Conservation (phyloP, 2,888 invertebrate species). For the Rhingia campestris region DNA sequence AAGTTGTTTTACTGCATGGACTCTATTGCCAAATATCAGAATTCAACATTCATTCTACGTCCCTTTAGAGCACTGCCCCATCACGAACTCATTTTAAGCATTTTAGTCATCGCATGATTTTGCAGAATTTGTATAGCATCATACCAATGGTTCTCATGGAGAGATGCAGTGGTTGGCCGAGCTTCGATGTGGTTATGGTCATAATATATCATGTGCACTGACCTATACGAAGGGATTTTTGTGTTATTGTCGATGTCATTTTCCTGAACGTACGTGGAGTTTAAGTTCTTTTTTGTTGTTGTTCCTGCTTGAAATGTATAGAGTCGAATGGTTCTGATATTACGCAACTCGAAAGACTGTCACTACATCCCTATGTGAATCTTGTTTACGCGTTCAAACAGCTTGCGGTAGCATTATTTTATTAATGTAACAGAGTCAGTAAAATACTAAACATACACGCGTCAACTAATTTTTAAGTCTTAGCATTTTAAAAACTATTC, state of each 20-base stretch:
- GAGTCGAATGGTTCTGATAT: too few relatives aligned
- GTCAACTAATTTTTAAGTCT: too few relatives aligned
- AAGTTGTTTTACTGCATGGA: conserved; percentile 1
- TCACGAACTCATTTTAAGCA: neutral
- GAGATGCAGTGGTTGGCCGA: neutral
- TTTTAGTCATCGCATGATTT: neutral
- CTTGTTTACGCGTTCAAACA: too few relatives aligned
- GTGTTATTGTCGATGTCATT: neutral
- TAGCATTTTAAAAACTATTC: too few relatives aligned
- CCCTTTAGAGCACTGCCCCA: neutral
- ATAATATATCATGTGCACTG: neutral
- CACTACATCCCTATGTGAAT: too few relatives aligned
- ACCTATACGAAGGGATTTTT: neutral
- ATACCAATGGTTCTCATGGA: neutral
- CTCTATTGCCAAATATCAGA: neutral
- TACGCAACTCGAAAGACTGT: too few relatives aligned
- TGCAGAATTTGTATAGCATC: neutral
- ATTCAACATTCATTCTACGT: neutral
- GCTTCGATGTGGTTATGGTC: neutral
- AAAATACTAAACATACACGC: too few relatives aligned
- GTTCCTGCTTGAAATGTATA: neutral
- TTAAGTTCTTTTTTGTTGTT: neutral
- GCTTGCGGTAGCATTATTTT: too few relatives aligned
- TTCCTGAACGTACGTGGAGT: neutral
- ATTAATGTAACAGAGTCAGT: too few relatives aligned